Conservation (phyloP, 1,140 invertebrate genomes). For the Aporrectodea caliginosa region DNA sequence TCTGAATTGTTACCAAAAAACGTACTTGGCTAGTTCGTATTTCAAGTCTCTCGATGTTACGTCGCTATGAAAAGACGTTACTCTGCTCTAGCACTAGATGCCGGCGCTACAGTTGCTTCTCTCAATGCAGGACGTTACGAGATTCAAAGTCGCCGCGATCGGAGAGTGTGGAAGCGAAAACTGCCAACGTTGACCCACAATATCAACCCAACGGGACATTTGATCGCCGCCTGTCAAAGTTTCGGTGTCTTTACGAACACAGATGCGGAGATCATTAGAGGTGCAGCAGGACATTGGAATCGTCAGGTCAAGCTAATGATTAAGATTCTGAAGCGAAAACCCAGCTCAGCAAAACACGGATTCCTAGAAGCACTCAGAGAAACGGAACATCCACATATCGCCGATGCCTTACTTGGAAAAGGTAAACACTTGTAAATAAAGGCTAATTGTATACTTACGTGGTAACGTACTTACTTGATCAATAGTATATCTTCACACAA, state of each 20-base stretch:
- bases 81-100: too few species aligned
- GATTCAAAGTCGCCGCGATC: background rate
- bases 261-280: background rate
- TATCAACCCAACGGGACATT: background rate
- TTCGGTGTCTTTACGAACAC: background rate
- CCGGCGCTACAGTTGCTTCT: too few species aligned
- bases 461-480: too few species aligned
- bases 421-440: background rate
- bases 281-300: background rate
- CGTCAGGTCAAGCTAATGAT: background rate
- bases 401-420: background rate
- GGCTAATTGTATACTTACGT: too few species aligned
- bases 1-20: too few species aligned
- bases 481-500: too few species aligned
- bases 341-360: background rate
- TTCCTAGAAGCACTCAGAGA: background rate
- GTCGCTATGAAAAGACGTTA: too few species aligned
- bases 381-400: background rate
- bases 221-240: background rate
- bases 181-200: background rate
- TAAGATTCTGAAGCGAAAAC: background rate
- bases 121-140: background rate
- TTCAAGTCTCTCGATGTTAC: too few species aligned
- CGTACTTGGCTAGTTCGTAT: too few species aligned
- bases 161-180: background rate